Conservation (phyloP, 1,140 invertebrate genomes). For the Ceratina australensis region DNA sequence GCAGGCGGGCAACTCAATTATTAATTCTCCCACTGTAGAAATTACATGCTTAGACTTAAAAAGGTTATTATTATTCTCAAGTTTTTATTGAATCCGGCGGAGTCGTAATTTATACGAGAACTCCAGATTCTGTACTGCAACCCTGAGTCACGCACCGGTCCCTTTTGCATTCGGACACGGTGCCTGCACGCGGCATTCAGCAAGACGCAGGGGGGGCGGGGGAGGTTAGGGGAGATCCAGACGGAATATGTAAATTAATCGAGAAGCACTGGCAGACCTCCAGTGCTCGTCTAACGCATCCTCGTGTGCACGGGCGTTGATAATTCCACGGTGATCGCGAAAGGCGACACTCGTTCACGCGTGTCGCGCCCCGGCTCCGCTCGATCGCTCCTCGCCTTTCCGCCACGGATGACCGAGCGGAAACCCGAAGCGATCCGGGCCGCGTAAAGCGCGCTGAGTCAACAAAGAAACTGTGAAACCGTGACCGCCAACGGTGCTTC, state of each 20-base stretch:
- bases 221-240: slow-evolving; percentile 23
- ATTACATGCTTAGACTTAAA: no score
- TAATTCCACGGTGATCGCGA: no score
- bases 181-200: neutral
- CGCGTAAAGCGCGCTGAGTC: neutral
- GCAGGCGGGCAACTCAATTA: no score
- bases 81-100: no score
- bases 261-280: slow-evolving; percentile 52
- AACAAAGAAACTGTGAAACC: slow-evolving; percentile 14
- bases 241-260: slow-evolving; percentile 56
- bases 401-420: slow-evolving; percentile 19
- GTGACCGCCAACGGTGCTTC: neutral
- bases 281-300: slow-evolving; percentile 34
- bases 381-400: neutral
- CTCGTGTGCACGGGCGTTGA: neutral
- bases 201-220: neutral
- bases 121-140: no score
- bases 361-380: neutral
- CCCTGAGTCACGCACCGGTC: no score
- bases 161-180: no score
- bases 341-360: no score
- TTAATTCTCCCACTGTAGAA: no score
- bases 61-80: no score
- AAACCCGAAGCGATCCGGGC: slow-evolving; percentile 1
- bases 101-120: no score